Percentiles rank a stretch among this genome's conserved stretches.
Conservation (phyloP, 2,888 invertebrate species). For the Gymnosoma rotundatum region DNA sequence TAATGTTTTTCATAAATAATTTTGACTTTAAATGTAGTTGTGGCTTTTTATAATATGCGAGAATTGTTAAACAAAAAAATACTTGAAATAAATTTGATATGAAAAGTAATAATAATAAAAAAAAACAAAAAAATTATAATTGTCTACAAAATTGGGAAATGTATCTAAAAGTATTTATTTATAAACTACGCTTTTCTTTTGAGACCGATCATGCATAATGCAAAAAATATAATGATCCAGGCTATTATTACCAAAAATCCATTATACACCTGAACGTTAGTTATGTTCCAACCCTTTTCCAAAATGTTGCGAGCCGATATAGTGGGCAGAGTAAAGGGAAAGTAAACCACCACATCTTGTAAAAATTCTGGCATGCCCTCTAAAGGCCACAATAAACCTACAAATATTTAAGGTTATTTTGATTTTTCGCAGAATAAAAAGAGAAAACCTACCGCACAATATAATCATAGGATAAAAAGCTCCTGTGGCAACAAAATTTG, state of each 20-base stretch:
- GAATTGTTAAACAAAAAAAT: slow-evolving; percentile 52
- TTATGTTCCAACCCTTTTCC: slow-evolving; percentile 88
- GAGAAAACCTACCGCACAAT: slow-evolving; percentile 87
- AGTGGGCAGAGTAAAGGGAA: slow-evolving; percentile 92
- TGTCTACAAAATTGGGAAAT: background rate
- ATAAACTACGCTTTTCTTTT: slow-evolving; percentile 81
- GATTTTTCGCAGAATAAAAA: background rate
- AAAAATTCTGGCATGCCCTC: slow-evolving; percentile 87
- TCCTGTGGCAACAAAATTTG: slow-evolving; percentile 93
- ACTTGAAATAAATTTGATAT: slow-evolving; percentile 48
- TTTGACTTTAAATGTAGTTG: no score
- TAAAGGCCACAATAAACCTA: slow-evolving; percentile 87
- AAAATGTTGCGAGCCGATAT: slow-evolving; percentile 89
- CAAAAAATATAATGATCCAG: slow-evolving; percentile 86
- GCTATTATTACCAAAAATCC: slow-evolving; percentile 87
- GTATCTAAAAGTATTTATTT: background rate
- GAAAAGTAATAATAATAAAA: slow-evolving; percentile 48
- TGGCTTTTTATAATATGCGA: slow-evolving; percentile 64
- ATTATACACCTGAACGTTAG: slow-evolving; percentile 87
- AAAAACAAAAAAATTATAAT: slow-evolving; percentile 37
- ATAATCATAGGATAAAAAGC: slow-evolving; percentile 95
- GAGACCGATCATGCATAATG: slow-evolving; percentile 84
- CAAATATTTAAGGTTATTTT: slow-evolving; percentile 5
- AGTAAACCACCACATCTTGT: slow-evolving; percentile 85
- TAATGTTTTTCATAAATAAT: background rate